A percentile compares a stretch with the other conserved stretches of the same genome.
These are phyloP conservation scores for Leptopilina syphax DNA, from an alignment of 2,888 invertebrate genomes.

Conservation along the genomic window DNA sequence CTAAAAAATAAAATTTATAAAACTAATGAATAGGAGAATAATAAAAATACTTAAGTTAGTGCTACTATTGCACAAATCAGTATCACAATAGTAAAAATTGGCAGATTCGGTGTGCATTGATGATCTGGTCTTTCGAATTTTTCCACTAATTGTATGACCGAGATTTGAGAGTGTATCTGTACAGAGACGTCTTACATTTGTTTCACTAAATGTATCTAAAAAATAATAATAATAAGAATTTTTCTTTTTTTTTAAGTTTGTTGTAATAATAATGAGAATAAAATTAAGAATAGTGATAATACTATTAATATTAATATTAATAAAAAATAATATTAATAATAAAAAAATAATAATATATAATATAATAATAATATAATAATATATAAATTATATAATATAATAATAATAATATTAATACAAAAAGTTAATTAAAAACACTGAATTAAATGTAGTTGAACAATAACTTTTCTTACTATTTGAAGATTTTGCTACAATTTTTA, in stretches of 20 bases:
- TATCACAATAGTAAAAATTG: not conserved
- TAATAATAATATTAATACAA: too few species aligned
- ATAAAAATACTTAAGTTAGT: not conserved
- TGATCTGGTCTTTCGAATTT: not conserved
- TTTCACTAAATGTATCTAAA: not conserved
- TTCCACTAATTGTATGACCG: not conserved
- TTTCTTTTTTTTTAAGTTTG: too few species aligned
- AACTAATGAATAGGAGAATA: not conserved
- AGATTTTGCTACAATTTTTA: not conserved
- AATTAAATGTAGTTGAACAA: not conserved
- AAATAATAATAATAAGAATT: not conserved
- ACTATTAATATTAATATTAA: too few species aligned
- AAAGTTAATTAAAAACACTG: too few species aligned
- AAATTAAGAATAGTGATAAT: too few species aligned
- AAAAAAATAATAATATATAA: too few species aligned
- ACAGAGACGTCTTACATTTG: not conserved
- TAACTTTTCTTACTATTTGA: not conserved
- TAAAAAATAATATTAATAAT: too few species aligned
- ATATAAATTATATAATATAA: too few species aligned
- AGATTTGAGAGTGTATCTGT: not conserved
- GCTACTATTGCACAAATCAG: not conserved
- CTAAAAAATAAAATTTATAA: not conserved
- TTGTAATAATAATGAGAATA: too few species aligned
- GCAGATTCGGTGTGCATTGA: not conserved
- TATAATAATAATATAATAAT: too few species aligned